Evolutionary conservation across 2,888 invertebrate genomes (phyloP), one percentile per base, ranked within the genome.

Genomic region (Chorisops tibialis): DNA sequence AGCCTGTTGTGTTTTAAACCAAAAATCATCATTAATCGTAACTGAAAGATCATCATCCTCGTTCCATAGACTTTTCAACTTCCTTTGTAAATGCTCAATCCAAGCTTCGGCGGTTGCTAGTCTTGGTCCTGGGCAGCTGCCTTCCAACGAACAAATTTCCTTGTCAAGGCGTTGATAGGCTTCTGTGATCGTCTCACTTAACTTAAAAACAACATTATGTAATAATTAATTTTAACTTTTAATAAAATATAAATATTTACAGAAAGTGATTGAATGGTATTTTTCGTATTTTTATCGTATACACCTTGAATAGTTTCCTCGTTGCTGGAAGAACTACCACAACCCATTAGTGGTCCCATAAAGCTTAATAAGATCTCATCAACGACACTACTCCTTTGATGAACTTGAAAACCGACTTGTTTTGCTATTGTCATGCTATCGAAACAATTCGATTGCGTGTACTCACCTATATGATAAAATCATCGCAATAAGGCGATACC

Each of bases 41-140:
- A 63, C 49, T 38, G 45, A 49, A 18, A 43, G 49, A 9, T 56
- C 62, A 59, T 45, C 41, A 4, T 43, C 21, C 21, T 63, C 59
- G 21, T 19, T 38, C 37, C 45, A 30, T 2, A 47, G 35, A 12
- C 67, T 70, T 24, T 70, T 71, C 12, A 72, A 71, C 59, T 74
- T 74, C 12, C 67, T 62, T 63, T 74, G 71, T 18, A 78, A 65
- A 66, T 76, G 75, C 24, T 76, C 75, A 14, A 78, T 68, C 78
- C 78, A 78, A 3, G 77, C 76, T 43, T 78, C 76, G 35, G 70
- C 71, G 2, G 78, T 78, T 43, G 75, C 75, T 69, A 77, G 64
- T 4, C 77, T 70, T 6, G 78, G 76, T 7, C 77, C 77, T 0
- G 78, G 76, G 64, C 77, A 74, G 2, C 66, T 68, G 47, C 70